These are phyloP conservation scores for Samia ricini DNA, from an alignment of 1,140 invertebrate species.

Conservation along the genomic window DNA sequence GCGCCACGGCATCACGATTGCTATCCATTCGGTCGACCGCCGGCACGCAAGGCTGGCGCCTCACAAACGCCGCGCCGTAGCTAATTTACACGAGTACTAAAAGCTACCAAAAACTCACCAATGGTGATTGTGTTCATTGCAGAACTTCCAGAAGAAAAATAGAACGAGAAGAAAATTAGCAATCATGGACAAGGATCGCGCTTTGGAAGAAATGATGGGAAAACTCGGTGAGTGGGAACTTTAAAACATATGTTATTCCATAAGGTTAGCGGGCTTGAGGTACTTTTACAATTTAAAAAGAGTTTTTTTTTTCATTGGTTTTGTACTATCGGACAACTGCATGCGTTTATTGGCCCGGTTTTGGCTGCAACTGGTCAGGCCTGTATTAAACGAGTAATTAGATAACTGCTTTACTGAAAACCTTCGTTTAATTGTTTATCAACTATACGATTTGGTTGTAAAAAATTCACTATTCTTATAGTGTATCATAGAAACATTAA, in stretches of 20 bases:
- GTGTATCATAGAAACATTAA: too few relatives aligned
- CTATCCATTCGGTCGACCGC: slow-evolving; percentile 64
- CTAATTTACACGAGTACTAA: slow-evolving; percentile 16
- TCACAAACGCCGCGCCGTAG: slow-evolving; percentile 33
- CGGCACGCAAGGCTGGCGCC: slow-evolving; percentile 57
- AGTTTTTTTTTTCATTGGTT: slow-evolving; percentile 14
- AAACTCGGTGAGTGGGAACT: slow-evolving; percentile 78
- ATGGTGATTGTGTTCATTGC: slow-evolving; percentile 57
- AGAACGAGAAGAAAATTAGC: slow-evolving; percentile 13
- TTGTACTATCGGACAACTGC: slow-evolving; percentile 8
- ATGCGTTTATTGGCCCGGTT: slow-evolving; percentile 25
- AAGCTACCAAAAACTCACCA: slow-evolving; percentile 31
- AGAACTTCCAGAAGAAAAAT: slow-evolving; percentile 35
- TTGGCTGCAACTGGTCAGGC: slow-evolving; percentile 27
- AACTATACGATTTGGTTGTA: too few relatives aligned
- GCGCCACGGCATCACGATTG: slow-evolving; percentile 44
- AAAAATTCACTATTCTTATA: too few relatives aligned
- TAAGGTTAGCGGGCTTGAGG: slow-evolving; percentile 18
- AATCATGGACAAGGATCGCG: slow-evolving; percentile 80
- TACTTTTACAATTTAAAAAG: slow-evolving; percentile 30
- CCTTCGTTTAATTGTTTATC: too few relatives aligned
- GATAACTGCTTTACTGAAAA: too few relatives aligned
- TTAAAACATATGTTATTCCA: slow-evolving; percentile 42
- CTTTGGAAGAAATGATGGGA: slow-evolving; percentile 83
- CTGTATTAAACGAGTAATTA: slow-evolving; percentile 23